phyloP scores from a whole-genome alignment of 2,113 vertebrate genomes.

The Hippocampus mohnikei region DNA sequence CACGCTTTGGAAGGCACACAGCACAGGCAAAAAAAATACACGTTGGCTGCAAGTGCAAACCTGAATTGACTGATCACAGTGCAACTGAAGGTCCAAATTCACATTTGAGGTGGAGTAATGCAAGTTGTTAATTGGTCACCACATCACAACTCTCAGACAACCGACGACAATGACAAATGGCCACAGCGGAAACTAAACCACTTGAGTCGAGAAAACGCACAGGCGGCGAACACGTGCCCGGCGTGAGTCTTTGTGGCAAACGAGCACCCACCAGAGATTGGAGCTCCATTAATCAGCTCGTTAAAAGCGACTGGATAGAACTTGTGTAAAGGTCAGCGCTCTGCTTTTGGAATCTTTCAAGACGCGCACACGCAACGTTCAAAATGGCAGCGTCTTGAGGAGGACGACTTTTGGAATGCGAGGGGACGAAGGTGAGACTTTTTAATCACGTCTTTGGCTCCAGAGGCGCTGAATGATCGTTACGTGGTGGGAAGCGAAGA shows the following conservation, averaged over 20 bases:
- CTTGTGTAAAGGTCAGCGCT: slow-evolving; percentile 73
- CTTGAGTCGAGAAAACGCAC: no score
- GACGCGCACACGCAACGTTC: slow-evolving; percentile 46
- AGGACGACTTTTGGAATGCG: slow-evolving; percentile 40
- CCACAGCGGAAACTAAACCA: no score
- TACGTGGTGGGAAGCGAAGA: neutral
- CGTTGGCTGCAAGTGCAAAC: no score
- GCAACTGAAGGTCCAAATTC: no score
- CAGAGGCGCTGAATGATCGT: no score
- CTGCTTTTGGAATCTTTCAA: slow-evolving; percentile 72
- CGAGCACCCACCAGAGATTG: slow-evolving; percentile 26
- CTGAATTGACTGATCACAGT: no score
- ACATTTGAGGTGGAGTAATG: no score
- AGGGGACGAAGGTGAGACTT: slow-evolving; percentile 60
- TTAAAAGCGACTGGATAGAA: slow-evolving; percentile 75
- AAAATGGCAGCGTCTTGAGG: slow-evolving; percentile 23
- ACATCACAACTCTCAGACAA: no score
- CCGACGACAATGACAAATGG: no score
- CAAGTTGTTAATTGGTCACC: no score
- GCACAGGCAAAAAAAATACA: no score
- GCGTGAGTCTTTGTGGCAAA: slow-evolving; percentile 6
- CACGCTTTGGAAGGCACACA: no score
- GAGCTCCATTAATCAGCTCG: slow-evolving; percentile 71
- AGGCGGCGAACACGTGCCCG: slow-evolving; percentile 16
- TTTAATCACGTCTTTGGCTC: slow-evolving; percentile 57